Percentiles rank a stretch among this genome's conserved stretches.
Evolutionary conservation across 2,888 invertebrate genomes (phyloP).

Genomic region (Pseudococcus viburni): DNA sequence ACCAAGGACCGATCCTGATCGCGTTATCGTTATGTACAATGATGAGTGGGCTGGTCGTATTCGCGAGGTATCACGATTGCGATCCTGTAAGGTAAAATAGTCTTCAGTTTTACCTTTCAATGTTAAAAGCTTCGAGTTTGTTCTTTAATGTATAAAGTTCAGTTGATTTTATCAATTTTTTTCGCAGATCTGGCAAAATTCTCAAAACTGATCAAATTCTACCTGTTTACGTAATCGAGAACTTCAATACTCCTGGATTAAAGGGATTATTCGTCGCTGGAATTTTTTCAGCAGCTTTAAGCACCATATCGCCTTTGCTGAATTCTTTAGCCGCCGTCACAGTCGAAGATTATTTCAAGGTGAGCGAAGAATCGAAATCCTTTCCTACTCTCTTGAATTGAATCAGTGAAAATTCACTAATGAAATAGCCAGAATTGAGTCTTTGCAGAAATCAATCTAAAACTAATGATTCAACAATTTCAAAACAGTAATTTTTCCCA

Average conservation of each 20-base stretch:
- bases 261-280: slow-evolving; percentile 90
- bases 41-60: slow-evolving; percentile 86
- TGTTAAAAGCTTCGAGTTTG: too few species aligned
- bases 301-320: slow-evolving; percentile 91
- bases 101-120: too few species aligned
- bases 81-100: slow-evolving; percentile 79
- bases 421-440: too few species aligned
- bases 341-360: slow-evolving; percentile 87
- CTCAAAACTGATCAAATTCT: slow-evolving; percentile 73
- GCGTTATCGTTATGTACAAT: slow-evolving; percentile 81
- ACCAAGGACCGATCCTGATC: slow-evolving; percentile 85
- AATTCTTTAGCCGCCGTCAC: slow-evolving; percentile 93
- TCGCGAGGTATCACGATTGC: slow-evolving; percentile 85
- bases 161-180: too few species aligned
- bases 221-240: slow-evolving; percentile 84
- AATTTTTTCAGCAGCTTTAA: slow-evolving; percentile 68
- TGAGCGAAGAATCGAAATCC: slow-evolving; percentile 18
- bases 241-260: slow-evolving; percentile 78
- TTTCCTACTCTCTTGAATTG: too few species aligned
- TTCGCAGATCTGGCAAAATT: slow-evolving; percentile 7
- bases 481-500: too few species aligned
- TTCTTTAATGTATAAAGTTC: too few species aligned
- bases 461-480: too few species aligned
- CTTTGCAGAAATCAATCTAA: too few species aligned
- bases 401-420: too few species aligned